Conservation (phyloP, 2,888 invertebrate species). For the Drosophila meridionalis region DNA sequence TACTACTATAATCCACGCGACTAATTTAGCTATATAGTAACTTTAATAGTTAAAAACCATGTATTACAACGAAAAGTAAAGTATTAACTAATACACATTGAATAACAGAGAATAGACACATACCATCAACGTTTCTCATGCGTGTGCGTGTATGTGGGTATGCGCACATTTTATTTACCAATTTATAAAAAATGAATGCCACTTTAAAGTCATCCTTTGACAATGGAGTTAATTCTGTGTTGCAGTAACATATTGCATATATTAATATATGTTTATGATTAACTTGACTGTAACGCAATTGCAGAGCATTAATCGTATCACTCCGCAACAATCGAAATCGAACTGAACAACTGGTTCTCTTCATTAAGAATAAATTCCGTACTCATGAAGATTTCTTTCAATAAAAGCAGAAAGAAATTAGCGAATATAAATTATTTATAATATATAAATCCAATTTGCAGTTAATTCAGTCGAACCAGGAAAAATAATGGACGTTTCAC, state of each 20-base stretch:
- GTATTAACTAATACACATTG: neutral
- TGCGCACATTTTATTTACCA: conserved; percentile 19
- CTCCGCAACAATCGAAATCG: conserved; percentile 24
- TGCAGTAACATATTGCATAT: neutral
- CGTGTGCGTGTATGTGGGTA: conserved; percentile 11
- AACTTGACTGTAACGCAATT: conserved; percentile 4
- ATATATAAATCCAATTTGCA: conserved; percentile 4
- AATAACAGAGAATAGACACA: neutral
- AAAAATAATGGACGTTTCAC: conserved; percentile 78
- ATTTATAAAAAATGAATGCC: neutral
- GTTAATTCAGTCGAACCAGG: neutral
- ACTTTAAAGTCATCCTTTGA: neutral
- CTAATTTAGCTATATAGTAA: conserved; percentile 10
- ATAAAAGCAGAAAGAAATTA: conserved; percentile 20
- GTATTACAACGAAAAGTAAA: conserved; percentile 11
- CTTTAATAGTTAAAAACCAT: conserved; percentile 6
- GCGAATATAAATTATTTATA: neutral
- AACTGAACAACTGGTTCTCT: conserved; percentile 42
- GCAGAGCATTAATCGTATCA: conserved; percentile 25
- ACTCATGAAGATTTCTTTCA: conserved; percentile 18
- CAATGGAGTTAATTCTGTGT: neutral
- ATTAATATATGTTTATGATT: neutral
- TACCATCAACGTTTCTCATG: conserved; percentile 25
- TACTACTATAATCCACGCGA: conserved; percentile 33
- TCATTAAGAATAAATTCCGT: conserved; percentile 21